These are phyloP conservation scores for Sitophilus oryzae DNA, from an alignment of 1,140 invertebrate genomes.

Conservation along the genomic window DNA sequence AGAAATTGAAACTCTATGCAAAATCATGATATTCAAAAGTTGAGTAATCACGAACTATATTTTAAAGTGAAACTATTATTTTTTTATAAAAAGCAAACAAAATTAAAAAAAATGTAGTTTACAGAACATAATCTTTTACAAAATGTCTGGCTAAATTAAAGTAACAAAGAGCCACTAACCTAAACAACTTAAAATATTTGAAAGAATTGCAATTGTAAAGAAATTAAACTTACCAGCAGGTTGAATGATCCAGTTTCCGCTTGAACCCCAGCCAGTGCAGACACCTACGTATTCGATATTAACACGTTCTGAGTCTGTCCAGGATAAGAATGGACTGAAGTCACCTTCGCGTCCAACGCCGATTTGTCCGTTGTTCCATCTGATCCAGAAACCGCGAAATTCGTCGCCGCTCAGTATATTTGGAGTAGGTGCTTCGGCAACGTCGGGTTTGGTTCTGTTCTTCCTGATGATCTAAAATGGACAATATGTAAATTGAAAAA, in stretches of 20 bases:
- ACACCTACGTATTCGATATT: slow-evolving; percentile 67
- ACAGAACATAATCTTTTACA: too few species aligned
- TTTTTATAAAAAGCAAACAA: too few species aligned
- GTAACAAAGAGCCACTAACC: background rate
- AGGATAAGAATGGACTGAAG: slow-evolving; percentile 62
- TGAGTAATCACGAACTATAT: too few species aligned
- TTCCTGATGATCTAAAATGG: slow-evolving; percentile 55
- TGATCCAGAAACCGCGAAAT: slow-evolving; percentile 76
- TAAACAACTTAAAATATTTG: background rate
- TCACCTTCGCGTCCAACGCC: slow-evolving; percentile 66
- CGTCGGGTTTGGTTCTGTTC: slow-evolving; percentile 72
- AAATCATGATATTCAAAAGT: too few species aligned
- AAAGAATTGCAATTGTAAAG: background rate
- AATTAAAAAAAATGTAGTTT: too few species aligned
- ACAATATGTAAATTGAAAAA: background rate
- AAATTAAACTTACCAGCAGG: slow-evolving; percentile 16
- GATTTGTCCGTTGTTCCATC: slow-evolving; percentile 62
- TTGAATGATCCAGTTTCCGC: slow-evolving; percentile 76
- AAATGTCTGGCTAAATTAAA: background rate
- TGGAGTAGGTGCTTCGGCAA: slow-evolving; percentile 64
- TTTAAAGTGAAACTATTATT: too few species aligned
- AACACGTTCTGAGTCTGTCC: slow-evolving; percentile 63
- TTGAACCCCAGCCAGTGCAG: slow-evolving; percentile 78
- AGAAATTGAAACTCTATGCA: too few species aligned
- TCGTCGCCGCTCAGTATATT: slow-evolving; percentile 62